Percentiles rank a stretch among this genome's conserved stretches.
Conservation (phyloP, 2,797 vertebrate species). For the Eupleurogrammus muticus region DNA sequence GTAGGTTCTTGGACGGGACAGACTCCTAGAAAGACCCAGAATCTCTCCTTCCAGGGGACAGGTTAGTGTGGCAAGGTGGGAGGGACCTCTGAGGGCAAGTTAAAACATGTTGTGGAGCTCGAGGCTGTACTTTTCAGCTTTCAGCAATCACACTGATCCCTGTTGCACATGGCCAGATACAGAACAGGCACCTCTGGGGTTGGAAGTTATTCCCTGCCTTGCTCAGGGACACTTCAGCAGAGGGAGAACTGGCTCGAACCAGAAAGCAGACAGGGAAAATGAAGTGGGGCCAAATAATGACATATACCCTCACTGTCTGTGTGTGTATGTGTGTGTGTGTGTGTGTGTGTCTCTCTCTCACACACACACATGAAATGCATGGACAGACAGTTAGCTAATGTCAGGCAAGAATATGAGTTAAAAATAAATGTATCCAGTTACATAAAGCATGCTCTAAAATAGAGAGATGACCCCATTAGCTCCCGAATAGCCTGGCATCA, state of each 20-base stretch:
- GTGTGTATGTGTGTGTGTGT: too few relatives aligned
- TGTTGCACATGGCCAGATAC: constrained; percentile 9
- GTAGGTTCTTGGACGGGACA: not conserved
- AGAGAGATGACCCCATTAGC: constrained; percentile 76
- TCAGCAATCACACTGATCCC: constrained; percentile 14
- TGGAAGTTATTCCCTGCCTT: constrained; percentile 26
- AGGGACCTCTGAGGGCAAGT: constrained; percentile 65
- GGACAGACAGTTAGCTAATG: constrained; percentile 84
- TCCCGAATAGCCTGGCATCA: constrained; percentile 62
- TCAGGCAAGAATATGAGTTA: constrained; percentile 85
- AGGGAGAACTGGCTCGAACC: not conserved
- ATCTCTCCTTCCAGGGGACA: constrained; percentile 11
- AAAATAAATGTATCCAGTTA: constrained; percentile 87
- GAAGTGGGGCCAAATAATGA: constrained; percentile 24
- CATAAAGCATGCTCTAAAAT: constrained; percentile 86
- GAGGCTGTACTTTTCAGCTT: constrained; percentile 13
- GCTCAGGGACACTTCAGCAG: constrained; percentile 32
- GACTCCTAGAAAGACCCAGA: not conserved
- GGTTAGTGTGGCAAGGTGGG: constrained; percentile 61
- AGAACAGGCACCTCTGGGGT: not conserved
- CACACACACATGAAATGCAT: constrained; percentile 69
- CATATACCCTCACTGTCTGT: constrained; percentile 21
- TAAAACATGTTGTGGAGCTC: constrained; percentile 67
- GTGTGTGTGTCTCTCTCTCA: not conserved
- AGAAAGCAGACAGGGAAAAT: constrained; percentile 7